phyloP scores from a whole-genome alignment of 2,113 vertebrate species.

The Megaptera novaeangliae region DNA sequence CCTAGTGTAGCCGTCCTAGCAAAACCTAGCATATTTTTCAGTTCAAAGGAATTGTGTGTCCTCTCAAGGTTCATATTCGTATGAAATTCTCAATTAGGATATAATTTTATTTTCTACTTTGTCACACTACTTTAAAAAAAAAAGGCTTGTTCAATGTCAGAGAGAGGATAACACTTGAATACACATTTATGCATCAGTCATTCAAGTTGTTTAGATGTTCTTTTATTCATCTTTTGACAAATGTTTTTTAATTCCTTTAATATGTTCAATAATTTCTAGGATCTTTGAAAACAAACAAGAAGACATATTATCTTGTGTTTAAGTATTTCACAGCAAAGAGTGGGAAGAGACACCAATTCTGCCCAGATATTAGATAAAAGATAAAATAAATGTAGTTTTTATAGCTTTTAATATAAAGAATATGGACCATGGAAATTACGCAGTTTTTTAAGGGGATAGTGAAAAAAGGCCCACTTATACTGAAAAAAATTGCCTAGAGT shows the following conservation, averaged over 20 bases:
- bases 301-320: not conserved
- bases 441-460: not conserved
- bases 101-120: not conserved
- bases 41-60: not conserved
- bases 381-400: not conserved
- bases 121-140: not conserved
- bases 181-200: not conserved
- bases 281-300: not conserved
- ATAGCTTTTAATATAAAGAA: not conserved
- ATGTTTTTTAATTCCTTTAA: not conserved
- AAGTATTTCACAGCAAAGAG: not conserved
- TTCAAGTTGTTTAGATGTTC: not conserved
- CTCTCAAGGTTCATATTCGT: not conserved
- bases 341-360: not conserved
- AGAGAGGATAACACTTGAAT: not conserved
- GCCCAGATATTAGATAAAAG: not conserved
- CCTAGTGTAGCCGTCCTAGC: not conserved
- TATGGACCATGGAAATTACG: not conserved
- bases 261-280: not conserved
- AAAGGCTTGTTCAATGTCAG: not conserved
- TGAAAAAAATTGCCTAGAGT: not conserved
- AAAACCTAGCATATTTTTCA: not conserved
- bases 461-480: not conserved
- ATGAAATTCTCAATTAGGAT: not conserved
- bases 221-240: not conserved